Conservation (phyloP, 2,888 invertebrate genomes). For the Marasmarcha lunaedactyla region DNA sequence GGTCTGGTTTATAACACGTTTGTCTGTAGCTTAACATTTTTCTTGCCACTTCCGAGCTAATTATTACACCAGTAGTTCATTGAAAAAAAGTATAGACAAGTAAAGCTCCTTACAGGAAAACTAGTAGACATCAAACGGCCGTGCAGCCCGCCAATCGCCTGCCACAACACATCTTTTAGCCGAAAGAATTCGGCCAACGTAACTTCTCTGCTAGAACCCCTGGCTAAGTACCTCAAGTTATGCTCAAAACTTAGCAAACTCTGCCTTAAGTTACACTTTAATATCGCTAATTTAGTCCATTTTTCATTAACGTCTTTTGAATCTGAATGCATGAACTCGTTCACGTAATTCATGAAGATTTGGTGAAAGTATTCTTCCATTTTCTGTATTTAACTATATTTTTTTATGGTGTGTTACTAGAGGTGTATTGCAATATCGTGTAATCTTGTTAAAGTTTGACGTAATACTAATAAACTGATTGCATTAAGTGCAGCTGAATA, state of each 20-base stretch:
- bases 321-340: conserved; percentile 22
- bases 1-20: too few relatives aligned
- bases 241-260: conserved; percentile 32
- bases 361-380: conserved; percentile 21
- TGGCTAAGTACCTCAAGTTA: conserved; percentile 19
- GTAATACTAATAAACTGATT: too few relatives aligned
- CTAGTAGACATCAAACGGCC: conserved; percentile 27
- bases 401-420: too few relatives aligned
- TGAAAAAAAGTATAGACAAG: too few relatives aligned
- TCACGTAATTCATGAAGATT: conserved; percentile 23
- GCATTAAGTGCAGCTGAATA: too few relatives aligned
- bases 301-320: conserved; percentile 28
- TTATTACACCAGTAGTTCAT: too few relatives aligned
- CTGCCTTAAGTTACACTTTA: conserved; percentile 35
- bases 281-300: conserved; percentile 40
- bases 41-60: too few relatives aligned
- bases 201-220: conserved; percentile 22
- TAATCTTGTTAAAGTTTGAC: too few relatives aligned
- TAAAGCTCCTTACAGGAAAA: conserved; percentile 1
- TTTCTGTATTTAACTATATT: conserved; percentile 4
- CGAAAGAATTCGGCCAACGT: conserved; percentile 28
- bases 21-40: too few relatives aligned
- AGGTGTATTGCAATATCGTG: too few relatives aligned
- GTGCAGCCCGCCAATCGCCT: conserved; percentile 40
- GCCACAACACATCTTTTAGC: conserved; percentile 43